Conservation (phyloP, 2,888 invertebrate species). For the Zonitis immaculata region DNA sequence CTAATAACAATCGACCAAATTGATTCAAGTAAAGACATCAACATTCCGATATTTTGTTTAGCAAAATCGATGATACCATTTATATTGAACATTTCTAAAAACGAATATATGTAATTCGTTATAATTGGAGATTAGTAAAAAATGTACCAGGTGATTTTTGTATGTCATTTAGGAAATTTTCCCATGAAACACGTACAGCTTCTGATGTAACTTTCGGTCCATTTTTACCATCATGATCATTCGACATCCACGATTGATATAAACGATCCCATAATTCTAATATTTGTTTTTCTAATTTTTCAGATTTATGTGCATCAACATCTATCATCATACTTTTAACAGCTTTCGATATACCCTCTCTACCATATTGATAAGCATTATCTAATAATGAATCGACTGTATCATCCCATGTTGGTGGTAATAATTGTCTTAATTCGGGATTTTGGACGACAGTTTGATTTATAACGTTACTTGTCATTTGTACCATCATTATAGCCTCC, state of each 20-base stretch:
- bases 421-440: slow-evolving; percentile 75
- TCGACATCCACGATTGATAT: slow-evolving; percentile 88
- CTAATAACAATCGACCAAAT: slow-evolving; percentile 89
- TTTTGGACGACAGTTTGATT: slow-evolving; percentile 87
- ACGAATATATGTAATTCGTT: slow-evolving; percentile 6
- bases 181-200: slow-evolving; percentile 70
- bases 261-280: slow-evolving; percentile 90
- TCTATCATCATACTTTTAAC: slow-evolving; percentile 77
- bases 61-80: slow-evolving; percentile 74
- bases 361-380: slow-evolving; percentile 89
- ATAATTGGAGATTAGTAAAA: not conserved
- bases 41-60: slow-evolving; percentile 84
- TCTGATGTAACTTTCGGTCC: slow-evolving; percentile 72
- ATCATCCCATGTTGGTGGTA: slow-evolving; percentile 81
- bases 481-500: slow-evolving; percentile 88
- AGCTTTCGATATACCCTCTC: slow-evolving; percentile 84
- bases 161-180: slow-evolving; percentile 64
- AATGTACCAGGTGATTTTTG: slow-evolving; percentile 68
- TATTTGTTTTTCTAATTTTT: slow-evolving; percentile 80
- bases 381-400: slow-evolving; percentile 87
- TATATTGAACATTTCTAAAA: slow-evolving; percentile 65
- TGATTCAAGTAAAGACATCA: slow-evolving; percentile 80
- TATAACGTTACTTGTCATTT: slow-evolving; percentile 80
- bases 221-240: slow-evolving; percentile 49
- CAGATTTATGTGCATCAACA: slow-evolving; percentile 73